Evolutionary conservation across 2,888 invertebrate genomes (phyloP).

Genomic region (Stenurella melanura): DNA sequence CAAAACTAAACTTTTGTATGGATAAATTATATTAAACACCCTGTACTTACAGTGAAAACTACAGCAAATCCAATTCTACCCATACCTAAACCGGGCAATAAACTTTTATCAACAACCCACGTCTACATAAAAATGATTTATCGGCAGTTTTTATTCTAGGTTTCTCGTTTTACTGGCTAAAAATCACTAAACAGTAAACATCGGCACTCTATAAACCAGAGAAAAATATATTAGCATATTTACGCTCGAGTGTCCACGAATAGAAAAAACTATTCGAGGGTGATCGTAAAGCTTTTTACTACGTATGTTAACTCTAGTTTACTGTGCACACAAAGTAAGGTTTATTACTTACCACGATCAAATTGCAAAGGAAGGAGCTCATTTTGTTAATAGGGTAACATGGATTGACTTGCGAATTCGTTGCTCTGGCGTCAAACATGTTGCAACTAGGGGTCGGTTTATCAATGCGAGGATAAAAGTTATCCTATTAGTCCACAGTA

Average conservation of each 20-base stretch:
- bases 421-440: too few species aligned
- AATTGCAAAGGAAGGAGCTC: conserved; percentile 12
- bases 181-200: conserved; percentile 18
- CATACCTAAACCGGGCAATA: background rate
- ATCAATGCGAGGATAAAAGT: too few species aligned
- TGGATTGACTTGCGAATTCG: background rate
- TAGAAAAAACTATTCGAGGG: conserved; percentile 2
- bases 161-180: conserved; percentile 4
- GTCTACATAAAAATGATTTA: background rate
- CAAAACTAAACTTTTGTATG: too few species aligned
- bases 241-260: conserved; percentile 9
- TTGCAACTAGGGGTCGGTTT: too few species aligned
- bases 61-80: background rate
- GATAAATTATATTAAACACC: background rate
- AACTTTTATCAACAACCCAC: background rate
- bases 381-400: background rate
- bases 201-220: background rate
- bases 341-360: background rate
- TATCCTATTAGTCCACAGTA: too few species aligned
- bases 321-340: conserved; percentile 14
- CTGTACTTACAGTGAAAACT: background rate
- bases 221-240: conserved; percentile 25
- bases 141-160: background rate
- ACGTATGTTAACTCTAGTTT: background rate
- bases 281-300: conserved; percentile 23